Base-by-base conservation (phyloP, 2,797 vertebrate genomes). In the Sebastes melanostomus region DNA sequence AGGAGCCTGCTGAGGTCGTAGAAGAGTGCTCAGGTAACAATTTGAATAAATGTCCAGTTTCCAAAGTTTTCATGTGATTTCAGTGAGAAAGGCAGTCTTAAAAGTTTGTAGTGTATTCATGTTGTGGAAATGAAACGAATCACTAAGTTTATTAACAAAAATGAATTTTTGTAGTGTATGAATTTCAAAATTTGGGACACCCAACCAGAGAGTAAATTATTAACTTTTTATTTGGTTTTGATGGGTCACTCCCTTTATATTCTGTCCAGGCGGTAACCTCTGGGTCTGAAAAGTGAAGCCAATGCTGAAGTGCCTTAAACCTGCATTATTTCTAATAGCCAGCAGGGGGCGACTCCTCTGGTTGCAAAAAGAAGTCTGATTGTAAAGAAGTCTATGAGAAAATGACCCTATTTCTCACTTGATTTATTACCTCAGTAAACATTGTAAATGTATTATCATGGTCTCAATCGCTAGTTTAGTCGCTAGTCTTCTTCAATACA, bases 1-100 rank as follows among this genome's bases (percentile, higher is more conserved):
- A 92, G 83, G 96, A 96, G 86, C 79, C 91, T n/a, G 92, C 94
- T 78, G 96, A 96, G 30, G 62, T 67, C 5, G 84, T 72, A 1
- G 96, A 96, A 66, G 96, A 96, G 60, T 95, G 93, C 82, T 86
- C 96, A 95, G 96, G 97, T 97, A 95, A 93, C 16, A 8, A 12
- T 71, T 20, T 68, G 34, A 72, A 69, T n/a, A 27, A 42, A 18
- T 56, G 18, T 52, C 68, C 4, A 3, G 14, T 4, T 67, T 36
- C 36, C 2, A 22, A 74, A 25, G 18, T 38, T 16, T 13, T 2
- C 27, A 6, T 16, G 29, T 27, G 22, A 58, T 67, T 56, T 79
- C 4, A 27, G 6, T 34, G 14, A 82, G 22, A 38, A 18, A 50
- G 27, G 1, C 1, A 22, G 10, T 54, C n/a, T 36, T 24, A 56